Evolutionary conservation across 2,113 vertebrate species (phyloP).

Genomic region (Leucoraja erinaceus): DNA sequence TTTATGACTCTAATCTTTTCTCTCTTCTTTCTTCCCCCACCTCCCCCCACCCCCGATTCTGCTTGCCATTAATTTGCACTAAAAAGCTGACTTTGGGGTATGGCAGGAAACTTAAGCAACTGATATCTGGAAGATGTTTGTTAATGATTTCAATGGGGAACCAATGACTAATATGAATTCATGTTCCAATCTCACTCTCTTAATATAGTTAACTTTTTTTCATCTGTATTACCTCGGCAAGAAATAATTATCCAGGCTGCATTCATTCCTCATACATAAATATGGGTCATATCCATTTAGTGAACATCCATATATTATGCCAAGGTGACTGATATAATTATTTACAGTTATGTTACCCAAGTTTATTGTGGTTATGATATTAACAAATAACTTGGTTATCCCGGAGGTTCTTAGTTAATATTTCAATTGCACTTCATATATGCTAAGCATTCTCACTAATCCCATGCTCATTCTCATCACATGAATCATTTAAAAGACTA

Average conservation of each 20-base stretch:
- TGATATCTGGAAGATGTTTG: not conserved
- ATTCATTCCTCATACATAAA: conserved; percentile 1
- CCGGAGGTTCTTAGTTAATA: conserved; percentile 6
- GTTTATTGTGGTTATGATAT: conserved; percentile 21
- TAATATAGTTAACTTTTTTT: not conserved
- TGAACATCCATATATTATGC: conserved; percentile 15
- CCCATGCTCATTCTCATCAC: not conserved
- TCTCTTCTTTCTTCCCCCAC: too few relatives aligned
- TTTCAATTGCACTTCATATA: conserved; percentile 17
- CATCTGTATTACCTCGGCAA: not conserved
- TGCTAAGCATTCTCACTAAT: conserved; percentile 1
- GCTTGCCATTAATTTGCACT: too few relatives aligned
- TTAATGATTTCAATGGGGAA: not conserved
- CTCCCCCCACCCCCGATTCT: too few relatives aligned
- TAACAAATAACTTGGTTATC: conserved; percentile 11
- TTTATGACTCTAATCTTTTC: too few relatives aligned
- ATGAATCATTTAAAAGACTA: conserved; percentile 34
- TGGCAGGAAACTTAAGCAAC: too few relatives aligned
- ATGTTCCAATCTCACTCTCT: not conserved
- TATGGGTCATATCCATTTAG: not conserved
- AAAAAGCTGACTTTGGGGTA: too few relatives aligned
- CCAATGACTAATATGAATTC: not conserved
- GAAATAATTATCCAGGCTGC: not conserved
- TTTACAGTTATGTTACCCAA: not conserved
- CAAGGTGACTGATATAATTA: not conserved